Evolutionary conservation across 2,113 vertebrate species (phyloP).

Genomic region (Montifringilla adamsi): DNA sequence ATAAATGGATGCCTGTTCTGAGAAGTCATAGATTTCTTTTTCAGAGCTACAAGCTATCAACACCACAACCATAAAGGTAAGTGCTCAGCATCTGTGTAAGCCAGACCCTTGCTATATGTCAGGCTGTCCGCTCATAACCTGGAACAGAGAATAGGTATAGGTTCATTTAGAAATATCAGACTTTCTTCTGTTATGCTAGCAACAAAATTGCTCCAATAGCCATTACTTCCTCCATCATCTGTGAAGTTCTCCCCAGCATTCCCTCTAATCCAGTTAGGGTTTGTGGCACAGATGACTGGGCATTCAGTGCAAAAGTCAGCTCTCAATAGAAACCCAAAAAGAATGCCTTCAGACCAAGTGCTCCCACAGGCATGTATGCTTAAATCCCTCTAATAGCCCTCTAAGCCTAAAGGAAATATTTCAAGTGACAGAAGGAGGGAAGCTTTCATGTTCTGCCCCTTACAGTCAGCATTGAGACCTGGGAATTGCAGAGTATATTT

Average conservation of each 20-base stretch:
- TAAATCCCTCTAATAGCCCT: background rate
- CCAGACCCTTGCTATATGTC: background rate
- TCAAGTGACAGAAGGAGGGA: background rate
- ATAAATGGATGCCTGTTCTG: background rate
- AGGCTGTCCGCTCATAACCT: background rate
- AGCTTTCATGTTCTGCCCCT: background rate
- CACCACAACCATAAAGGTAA: background rate
- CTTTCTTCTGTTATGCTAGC: background rate
- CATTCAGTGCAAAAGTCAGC: background rate
- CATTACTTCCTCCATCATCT: background rate
- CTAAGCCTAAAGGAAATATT: background rate
- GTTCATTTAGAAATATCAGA: background rate
- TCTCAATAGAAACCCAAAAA: background rate
- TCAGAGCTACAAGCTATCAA: background rate
- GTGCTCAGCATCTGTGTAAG: background rate
- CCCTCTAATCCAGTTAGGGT: background rate
- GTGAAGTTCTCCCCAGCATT: background rate
- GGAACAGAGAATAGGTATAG: background rate
- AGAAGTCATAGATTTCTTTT: background rate
- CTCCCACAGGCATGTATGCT: background rate
- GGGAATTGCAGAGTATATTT: constrained; percentile 9
- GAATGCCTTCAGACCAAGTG: background rate
- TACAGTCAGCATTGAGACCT: background rate
- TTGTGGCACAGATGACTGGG: background rate
- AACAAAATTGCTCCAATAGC: background rate